Evolutionary conservation across 2,113 vertebrate genomes (phyloP), one percentile per base, ranked within the genome.

Genomic region (Oxyruncus cristatus): DNA sequence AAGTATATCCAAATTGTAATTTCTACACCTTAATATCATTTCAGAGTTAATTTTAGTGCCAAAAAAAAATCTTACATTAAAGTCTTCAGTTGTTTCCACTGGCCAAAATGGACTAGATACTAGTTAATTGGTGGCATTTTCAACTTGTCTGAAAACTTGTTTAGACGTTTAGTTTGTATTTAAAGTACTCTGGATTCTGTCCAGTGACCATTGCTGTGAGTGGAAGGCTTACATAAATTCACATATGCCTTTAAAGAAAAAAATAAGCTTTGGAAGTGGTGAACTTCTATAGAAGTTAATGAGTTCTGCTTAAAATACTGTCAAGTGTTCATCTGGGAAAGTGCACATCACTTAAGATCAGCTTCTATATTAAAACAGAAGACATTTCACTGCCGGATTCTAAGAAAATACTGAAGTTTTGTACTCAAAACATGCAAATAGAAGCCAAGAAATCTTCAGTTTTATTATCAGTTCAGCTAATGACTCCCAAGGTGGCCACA

Each of bases 391-490:
- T 55, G 65, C n/a, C 49, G 70, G 76, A 56, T 75, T 91, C 22
- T 79, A 76, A 72, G 85, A 84, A 93, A 82, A 72, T 41, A 78
- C 14, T 50, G 32, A 61, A 59, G 12, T 24, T 74, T 89, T 89
- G 22, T 75, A 18, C 37, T 89, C 37, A 85, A 84, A 94, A 33
- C 8, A 5, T 22, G 53, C 6, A 0, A 5, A 50, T 65, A 55
- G 33, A 95, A 84, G 49, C 44, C 39, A 94, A 93, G 47, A 93
- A 94, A 80, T 71, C 35, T 86, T 92, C 28, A 52, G 15, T 65
- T 96, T 95, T 81, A 75, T 77, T 75, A 63, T 78, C n/a, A 61
- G 41, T 67, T 86, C 68, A 89, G 41, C 21, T 93, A 93, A 83
- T 61, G 73, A 41, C 65, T 94, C 90, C 66, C 92, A 93, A 24